phyloP scores from a whole-genome alignment of 2,113 vertebrate genomes.

The Nicator chloris region DNA sequence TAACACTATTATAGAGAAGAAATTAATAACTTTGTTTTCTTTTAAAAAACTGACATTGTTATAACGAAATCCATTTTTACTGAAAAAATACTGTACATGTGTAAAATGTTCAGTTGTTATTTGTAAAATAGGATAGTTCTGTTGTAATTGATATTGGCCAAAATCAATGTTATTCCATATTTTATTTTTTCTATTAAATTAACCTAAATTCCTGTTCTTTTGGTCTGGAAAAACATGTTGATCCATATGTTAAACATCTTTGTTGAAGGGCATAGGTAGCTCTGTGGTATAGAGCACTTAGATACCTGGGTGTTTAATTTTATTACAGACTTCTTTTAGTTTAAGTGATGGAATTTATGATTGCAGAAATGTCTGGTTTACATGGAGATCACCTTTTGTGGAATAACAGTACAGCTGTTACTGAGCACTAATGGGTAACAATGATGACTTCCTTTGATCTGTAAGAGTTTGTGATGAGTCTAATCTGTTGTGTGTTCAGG shows the following conservation, averaged over 20 bases:
- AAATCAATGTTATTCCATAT: conserved; percentile 82
- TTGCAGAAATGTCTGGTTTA: background rate
- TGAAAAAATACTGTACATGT: conserved; percentile 85
- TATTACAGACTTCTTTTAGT: background rate
- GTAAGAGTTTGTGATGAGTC: background rate
- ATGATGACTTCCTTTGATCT: background rate
- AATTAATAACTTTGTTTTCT: conserved; percentile 72
- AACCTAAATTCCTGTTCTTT: conserved; percentile 78
- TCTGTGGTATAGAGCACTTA: background rate
- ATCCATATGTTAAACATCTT: background rate
- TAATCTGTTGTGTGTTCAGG: background rate
- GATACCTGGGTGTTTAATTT: background rate
- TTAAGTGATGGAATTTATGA: background rate
- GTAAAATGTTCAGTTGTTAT: conserved; percentile 84
- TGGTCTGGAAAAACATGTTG: conserved; percentile 70
- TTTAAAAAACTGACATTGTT: conserved; percentile 73
- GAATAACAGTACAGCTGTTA: background rate
- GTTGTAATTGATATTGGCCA: conserved; percentile 83
- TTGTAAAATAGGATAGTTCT: conserved; percentile 83
- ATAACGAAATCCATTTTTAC: conserved; percentile 76
- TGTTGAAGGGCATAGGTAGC: background rate
- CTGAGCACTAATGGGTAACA: background rate
- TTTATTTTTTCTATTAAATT: conserved; percentile 87
- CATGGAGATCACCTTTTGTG: background rate
- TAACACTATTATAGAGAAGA: conserved; percentile 74